Conservation (phyloP, 2,797 vertebrate species). For the Tangara arthus region DNA sequence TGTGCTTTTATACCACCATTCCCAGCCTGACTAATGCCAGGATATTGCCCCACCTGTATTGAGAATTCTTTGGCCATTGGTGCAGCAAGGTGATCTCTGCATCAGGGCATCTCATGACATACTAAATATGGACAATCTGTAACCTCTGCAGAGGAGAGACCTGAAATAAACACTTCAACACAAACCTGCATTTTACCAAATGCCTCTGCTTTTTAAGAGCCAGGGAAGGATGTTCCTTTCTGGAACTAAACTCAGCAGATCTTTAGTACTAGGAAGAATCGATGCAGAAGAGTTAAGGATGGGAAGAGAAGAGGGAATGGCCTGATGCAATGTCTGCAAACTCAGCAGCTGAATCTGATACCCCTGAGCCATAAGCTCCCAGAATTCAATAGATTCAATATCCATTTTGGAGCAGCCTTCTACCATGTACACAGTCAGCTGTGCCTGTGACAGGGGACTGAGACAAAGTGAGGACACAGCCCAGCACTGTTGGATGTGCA, state of each 20-base stretch:
- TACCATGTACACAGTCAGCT: rapidly evolving
- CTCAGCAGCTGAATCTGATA: not conserved
- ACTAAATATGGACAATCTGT: not conserved
- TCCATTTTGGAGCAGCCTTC: not conserved
- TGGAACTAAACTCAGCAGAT: not conserved
- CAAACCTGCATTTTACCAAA: not conserved
- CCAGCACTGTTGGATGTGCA: not conserved
- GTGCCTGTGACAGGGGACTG: not conserved
- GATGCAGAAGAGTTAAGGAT: not conserved
- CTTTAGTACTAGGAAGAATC: not conserved
- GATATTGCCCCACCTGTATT: rapidly evolving
- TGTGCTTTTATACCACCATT: not conserved
- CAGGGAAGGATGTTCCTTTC: not conserved
- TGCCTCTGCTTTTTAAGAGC: not conserved
- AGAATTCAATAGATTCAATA: not conserved
- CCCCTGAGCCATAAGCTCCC: not conserved
- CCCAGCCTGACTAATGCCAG: not conserved
- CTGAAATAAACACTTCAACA: not conserved
- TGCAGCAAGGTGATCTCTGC: not conserved
- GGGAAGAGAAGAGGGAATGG: not conserved
- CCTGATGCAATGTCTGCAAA: not conserved
- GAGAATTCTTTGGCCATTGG: not conserved
- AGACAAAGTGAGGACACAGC: not conserved
- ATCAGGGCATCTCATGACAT: not conserved
- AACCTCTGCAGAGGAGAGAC: not conserved